A percentile compares a stretch with the other conserved stretches of the same genome.
phyloP scores from a whole-genome alignment of 2,888 invertebrate genomes.

The Zelleria hepariella region DNA sequence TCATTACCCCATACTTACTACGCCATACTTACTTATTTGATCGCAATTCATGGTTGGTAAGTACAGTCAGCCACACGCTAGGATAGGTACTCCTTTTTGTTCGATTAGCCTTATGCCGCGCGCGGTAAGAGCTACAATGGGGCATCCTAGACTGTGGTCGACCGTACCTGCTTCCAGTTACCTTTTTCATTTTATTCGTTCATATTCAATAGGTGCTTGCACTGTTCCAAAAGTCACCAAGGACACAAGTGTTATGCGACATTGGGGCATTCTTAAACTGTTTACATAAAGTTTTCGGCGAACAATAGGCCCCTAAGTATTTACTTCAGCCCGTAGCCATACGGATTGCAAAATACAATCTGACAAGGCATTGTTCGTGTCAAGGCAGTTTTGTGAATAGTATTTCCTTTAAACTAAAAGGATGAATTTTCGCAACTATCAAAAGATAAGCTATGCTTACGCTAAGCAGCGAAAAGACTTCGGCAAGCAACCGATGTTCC shows the following conservation, averaged over 20 bases:
- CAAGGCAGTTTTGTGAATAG: neutral
- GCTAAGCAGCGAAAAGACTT: conserved; percentile 61
- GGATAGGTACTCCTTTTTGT: no score
- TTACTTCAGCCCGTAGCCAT: neutral
- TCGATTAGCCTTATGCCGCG: no score
- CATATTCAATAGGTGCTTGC: neutral
- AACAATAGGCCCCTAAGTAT: neutral
- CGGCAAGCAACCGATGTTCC: conserved; percentile 64
- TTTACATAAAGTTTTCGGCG: neutral
- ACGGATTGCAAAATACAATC: neutral
- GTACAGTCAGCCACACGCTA: no score
- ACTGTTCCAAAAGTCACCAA: conserved; percentile 16
- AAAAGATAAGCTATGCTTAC: conserved; percentile 33
- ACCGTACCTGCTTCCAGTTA: no score
- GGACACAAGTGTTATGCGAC: conserved; percentile 44
- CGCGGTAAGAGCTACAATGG: no score
- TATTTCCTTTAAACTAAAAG: neutral
- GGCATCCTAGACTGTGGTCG: no score
- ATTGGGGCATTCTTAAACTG: neutral
- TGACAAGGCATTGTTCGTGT: neutral
- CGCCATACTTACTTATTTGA: no score
- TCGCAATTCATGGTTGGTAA: no score
- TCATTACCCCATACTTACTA: no score
- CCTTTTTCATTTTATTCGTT: no score
- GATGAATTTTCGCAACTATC: neutral